Base-by-base conservation (phyloP, 2,888 invertebrate genomes). In the Perizoma affinitatum region DNA sequence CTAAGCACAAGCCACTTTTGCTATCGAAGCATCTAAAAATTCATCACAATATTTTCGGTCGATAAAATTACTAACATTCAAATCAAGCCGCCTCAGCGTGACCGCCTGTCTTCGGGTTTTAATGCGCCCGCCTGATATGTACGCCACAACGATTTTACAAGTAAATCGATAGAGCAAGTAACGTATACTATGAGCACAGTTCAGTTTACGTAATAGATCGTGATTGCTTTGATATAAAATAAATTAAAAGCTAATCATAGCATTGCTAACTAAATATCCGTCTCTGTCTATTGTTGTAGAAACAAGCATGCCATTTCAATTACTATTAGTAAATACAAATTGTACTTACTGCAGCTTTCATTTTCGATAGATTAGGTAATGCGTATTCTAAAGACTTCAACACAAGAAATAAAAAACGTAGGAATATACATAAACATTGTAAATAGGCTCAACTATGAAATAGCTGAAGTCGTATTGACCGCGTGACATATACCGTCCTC, bases 291-390 rank as follows among this genome's bases (percentile, higher is more conserved):
- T 83, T 84, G 83, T 85, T 73, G 70, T 69, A 68, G 71, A 74
- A 83, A 84, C 79, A 76, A 82, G 76, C 85, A 80, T 87, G 78
- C 79, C 83, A 79, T 85, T 86, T 83, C 86, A 88, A 89, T 88
- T 88, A 88, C 76, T 63, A 73, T 76, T 77, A 75, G 72, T 75
- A 76, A 80, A 79, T 81, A 79, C 57, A 80, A 75, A 73, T 75
- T 76, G 75, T 72, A 22, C 22, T 22, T 22, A 22, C 22, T 22
- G 72, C 68, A 71, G 80, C 79, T 84, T 86, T 84, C 82, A 70
- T 82, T 84, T 82, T 77, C 74, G 71, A 70, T 70, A 84, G 87
- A 88, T 89, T 88, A 88, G 87, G 88, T 83, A 88, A 89, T 84
- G 76, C 73, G 72, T 76, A 40, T 54, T 60, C 0, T 76, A 76